A percentile compares a stretch with the other conserved stretches of the same genome.
These are phyloP conservation scores for Myrmecophaga tridactyla DNA, from an alignment of 2,113 vertebrate species.

Conservation along the genomic window DNA sequence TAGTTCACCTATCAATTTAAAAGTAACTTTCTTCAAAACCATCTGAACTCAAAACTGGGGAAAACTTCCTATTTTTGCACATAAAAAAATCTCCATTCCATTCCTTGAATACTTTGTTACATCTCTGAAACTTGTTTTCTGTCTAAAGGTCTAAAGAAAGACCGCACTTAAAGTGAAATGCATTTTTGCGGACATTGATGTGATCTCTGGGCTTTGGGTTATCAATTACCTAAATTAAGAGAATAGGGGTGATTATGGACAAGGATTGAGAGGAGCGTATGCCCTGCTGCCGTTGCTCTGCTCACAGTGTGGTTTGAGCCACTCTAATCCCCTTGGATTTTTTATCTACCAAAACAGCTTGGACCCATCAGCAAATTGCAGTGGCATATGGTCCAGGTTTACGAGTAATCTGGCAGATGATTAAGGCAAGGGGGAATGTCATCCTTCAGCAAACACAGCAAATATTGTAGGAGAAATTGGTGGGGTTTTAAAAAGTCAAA, in stretches of 20 bases:
- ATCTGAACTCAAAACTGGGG: neutral
- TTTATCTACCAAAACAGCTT: conserved; percentile 99
- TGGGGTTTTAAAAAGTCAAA: conserved; percentile 58
- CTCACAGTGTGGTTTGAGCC: conserved; percentile 89
- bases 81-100: neutral
- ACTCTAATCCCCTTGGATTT: conserved; percentile 95
- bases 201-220: neutral
- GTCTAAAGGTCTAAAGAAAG: neutral
- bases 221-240: conserved; percentile 78
- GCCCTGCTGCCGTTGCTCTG: conserved; percentile 80
- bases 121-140: neutral
- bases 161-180: neutral
- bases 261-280: conserved; percentile 74
- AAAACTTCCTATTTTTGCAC: neutral
- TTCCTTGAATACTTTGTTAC: neutral
- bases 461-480: conserved; percentile 81
- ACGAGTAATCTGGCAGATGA: conserved; percentile 97
- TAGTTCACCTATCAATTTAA: neutral
- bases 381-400: conserved; percentile 99
- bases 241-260: conserved; percentile 18
- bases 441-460: conserved; percentile 90
- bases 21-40: fast-evolving
- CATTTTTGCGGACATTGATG: neutral
- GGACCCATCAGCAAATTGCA: conserved; percentile 99
- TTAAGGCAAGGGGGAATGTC: conserved; percentile 91